Conservation (phyloP, 2,797 vertebrate genomes). For the Craterocephalus amniculus region DNA sequence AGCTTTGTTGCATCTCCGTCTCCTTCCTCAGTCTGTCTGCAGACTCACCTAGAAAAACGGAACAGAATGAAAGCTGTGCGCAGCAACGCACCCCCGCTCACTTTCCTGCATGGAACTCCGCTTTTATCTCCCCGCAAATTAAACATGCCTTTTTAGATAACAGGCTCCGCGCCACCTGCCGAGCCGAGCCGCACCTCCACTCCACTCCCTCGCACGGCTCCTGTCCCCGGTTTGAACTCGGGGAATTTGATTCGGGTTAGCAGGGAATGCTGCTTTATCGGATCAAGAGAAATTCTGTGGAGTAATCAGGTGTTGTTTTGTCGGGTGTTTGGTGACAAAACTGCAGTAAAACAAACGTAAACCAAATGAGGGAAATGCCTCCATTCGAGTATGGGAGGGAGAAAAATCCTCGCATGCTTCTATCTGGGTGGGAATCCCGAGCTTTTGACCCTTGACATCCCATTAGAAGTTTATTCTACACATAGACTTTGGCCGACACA, state of each 20-base stretch:
- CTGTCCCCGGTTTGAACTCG: slow-evolving; percentile 62
- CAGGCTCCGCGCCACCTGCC: slow-evolving; percentile 55
- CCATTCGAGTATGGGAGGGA: background rate
- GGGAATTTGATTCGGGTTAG: slow-evolving; percentile 30
- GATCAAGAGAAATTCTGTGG: slow-evolving; percentile 31
- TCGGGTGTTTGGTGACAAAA: slow-evolving; percentile 9
- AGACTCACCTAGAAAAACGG: slow-evolving; percentile 43
- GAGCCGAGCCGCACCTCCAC: slow-evolving; percentile 39
- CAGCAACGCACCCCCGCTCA: slow-evolving; percentile 3
- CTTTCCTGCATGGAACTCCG: slow-evolving; percentile 15
- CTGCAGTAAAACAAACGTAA: slow-evolving; percentile 23
- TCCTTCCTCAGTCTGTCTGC: slow-evolving; percentile 20
- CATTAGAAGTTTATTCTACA: slow-evolving; percentile 16
- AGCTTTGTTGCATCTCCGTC: slow-evolving; percentile 16
- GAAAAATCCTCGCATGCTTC: slow-evolving; percentile 18
- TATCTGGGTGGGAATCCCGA: slow-evolving; percentile 46
- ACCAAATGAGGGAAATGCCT: slow-evolving; percentile 17
- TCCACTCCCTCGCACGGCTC: slow-evolving; percentile 17
- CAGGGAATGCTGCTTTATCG: slow-evolving; percentile 12
- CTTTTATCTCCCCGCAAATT: slow-evolving; percentile 73
- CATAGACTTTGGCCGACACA: slow-evolving; percentile 7
- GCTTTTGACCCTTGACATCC: slow-evolving; percentile 46
- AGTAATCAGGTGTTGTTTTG: slow-evolving; percentile 39
- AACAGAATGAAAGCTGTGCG: slow-evolving; percentile 31
- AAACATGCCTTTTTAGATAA: slow-evolving; percentile 69